Percentiles rank a stretch among this genome's conserved stretches.
Conservation (phyloP, 1,140 invertebrate species). For the Diplogasteroides magnus region DNA sequence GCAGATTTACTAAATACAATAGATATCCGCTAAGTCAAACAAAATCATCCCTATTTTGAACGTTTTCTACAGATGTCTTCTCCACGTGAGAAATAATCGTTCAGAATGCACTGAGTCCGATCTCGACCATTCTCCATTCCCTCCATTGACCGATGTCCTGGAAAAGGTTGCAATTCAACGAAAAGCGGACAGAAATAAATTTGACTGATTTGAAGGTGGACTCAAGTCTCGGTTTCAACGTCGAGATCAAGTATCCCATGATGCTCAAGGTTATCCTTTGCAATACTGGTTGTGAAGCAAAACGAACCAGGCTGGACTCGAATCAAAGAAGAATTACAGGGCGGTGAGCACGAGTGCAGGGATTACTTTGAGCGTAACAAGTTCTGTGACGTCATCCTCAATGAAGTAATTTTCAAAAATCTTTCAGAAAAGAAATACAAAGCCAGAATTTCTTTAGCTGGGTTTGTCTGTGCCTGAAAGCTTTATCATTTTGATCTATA, state of each 20-base stretch:
- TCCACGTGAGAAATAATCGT: constrained; percentile 3
- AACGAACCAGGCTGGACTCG: not conserved
- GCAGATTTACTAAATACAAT: no score
- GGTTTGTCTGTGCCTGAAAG: no score
- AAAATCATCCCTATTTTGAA: not conserved
- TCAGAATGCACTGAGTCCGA: constrained; percentile 9
- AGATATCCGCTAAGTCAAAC: constrained; percentile 7
- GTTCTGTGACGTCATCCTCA: constrained; percentile 39
- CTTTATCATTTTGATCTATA: not conserved
- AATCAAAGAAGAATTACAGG: constrained; percentile 8
- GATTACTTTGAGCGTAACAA: constrained; percentile 36
- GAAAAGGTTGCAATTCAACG: no score
- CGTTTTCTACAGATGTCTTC: not conserved
- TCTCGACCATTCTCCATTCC: constrained; percentile 33
- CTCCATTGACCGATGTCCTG: constrained; percentile 29
- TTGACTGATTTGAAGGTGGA: no score
- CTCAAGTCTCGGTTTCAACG: constrained; percentile 35
- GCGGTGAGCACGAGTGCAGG: constrained; percentile 34
- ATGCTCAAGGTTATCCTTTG: constrained; percentile 22
- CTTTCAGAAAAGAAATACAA: no score
- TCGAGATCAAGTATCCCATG: constrained; percentile 42
- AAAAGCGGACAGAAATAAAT: no score
- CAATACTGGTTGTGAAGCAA: no score
- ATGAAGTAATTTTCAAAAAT: constrained; percentile 11
- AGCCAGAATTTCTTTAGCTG: no score